Conservation (phyloP, 2,797 vertebrate species). For the Vespertilio murinus region DNA sequence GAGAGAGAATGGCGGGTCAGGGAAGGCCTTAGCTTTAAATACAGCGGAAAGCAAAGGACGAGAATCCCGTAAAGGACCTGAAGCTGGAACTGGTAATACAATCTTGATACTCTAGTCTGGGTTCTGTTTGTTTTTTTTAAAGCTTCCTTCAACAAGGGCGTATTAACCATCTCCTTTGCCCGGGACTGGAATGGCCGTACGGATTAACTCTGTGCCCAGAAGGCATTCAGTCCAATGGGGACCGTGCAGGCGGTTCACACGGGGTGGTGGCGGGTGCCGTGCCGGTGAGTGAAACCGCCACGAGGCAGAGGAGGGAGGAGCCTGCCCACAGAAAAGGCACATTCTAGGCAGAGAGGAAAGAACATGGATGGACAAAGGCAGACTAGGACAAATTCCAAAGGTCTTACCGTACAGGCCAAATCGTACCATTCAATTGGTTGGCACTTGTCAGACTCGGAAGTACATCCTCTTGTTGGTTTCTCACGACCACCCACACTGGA, state of each 20-base stretch:
- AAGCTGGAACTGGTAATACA: slow-evolving; percentile 5
- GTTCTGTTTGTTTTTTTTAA: neutral
- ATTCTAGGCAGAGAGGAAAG: neutral
- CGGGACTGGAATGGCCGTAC: neutral
- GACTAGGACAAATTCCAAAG: neutral
- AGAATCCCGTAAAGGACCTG: neutral
- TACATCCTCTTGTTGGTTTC: neutral
- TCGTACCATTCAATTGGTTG: neutral
- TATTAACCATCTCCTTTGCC: neutral
- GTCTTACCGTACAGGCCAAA: neutral
- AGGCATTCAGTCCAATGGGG: neutral
- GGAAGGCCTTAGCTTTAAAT: neutral
- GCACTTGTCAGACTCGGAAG: neutral
- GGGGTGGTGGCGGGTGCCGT: neutral
- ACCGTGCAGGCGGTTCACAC: neutral
- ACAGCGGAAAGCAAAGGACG: neutral
- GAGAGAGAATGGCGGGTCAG: neutral
- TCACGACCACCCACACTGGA: too few relatives aligned
- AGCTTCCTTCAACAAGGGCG: slow-evolving; percentile 27
- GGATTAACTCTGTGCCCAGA: neutral
- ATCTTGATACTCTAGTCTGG: neutral
- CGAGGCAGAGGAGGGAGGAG: neutral
- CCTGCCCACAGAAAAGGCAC: neutral
- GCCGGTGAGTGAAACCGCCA: neutral
- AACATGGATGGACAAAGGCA: neutral